Conservation (phyloP, 1,140 invertebrate species). For the Cydia amplana region DNA sequence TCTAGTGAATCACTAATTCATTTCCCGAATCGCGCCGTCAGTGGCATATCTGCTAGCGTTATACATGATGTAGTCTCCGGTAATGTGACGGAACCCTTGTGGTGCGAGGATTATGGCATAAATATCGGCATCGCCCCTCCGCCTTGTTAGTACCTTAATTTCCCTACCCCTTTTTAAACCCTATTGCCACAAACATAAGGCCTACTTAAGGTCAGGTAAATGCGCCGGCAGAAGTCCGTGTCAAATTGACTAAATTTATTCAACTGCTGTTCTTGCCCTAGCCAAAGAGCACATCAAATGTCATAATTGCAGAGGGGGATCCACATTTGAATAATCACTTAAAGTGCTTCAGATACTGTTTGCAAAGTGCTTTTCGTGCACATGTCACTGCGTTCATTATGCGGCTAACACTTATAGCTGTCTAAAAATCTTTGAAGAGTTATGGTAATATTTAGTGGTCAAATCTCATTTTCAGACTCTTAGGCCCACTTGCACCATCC, state of each 20-base stretch:
- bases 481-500: too few relatives aligned
- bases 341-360: slow-evolving; percentile 41
- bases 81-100: slow-evolving; percentile 7
- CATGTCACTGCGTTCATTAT: slow-evolving; percentile 33
- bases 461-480: too few relatives aligned
- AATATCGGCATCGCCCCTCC: slow-evolving; percentile 11
- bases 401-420: not conserved
- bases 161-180: too few relatives aligned
- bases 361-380: slow-evolving; percentile 39
- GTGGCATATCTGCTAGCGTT: not conserved
- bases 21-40: too few relatives aligned
- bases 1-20: too few relatives aligned
- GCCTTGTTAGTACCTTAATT: not conserved
- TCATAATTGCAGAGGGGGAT: slow-evolving; percentile 64
- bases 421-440: too few relatives aligned
- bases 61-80: not conserved
- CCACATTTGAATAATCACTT: slow-evolving; percentile 62
- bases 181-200: too few relatives aligned
- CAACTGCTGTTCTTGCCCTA: slow-evolving; percentile 58
- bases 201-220: too few relatives aligned
- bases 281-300: slow-evolving; percentile 64
- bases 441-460: too few relatives aligned
- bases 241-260: slow-evolving; percentile 76
- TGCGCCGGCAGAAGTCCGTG: slow-evolving; percentile 44
- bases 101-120: not conserved